Evolutionary conservation across 2,797 vertebrate genomes (phyloP).

Genomic region (Aeoliscus strigatus): DNA sequence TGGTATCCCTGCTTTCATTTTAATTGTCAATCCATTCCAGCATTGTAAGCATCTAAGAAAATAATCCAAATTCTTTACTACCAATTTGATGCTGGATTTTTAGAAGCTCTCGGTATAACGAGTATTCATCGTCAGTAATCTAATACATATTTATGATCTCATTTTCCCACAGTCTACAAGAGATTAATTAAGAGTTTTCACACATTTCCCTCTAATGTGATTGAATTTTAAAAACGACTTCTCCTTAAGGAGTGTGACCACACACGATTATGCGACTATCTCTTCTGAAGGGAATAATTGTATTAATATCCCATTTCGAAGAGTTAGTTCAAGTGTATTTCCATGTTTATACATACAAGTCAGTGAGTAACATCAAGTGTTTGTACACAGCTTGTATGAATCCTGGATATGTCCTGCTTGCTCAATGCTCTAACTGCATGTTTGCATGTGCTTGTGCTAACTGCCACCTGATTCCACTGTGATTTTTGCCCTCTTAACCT

Average conservation of each 20-base stretch:
- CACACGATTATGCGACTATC: no score
- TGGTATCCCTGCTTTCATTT: no score
- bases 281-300: no score
- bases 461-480: conserved; percentile 95
- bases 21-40: conserved; percentile 43
- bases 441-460: conserved; percentile 94
- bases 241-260: no score
- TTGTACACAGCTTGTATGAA: no score
- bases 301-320: no score
- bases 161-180: conserved; percentile 45
- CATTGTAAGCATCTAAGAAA: conserved; percentile 50
- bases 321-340: no score
- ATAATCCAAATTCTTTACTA: conserved; percentile 52
- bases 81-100: conserved; percentile 45
- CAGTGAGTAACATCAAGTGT: no score
- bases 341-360: no score
- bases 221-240: conserved; percentile 31
- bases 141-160: conserved; percentile 63
- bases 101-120: conserved; percentile 35
- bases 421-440: conserved; percentile 90
- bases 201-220: conserved; percentile 26
- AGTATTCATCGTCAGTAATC: conserved; percentile 25
- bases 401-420: conserved; percentile 62
- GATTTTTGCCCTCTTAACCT: conserved; percentile 95
- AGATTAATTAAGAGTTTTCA: conserved; percentile 53